These are phyloP conservation scores for Poecile atricapillus DNA, from an alignment of 2,113 vertebrate genomes.

Conservation along the genomic window DNA sequence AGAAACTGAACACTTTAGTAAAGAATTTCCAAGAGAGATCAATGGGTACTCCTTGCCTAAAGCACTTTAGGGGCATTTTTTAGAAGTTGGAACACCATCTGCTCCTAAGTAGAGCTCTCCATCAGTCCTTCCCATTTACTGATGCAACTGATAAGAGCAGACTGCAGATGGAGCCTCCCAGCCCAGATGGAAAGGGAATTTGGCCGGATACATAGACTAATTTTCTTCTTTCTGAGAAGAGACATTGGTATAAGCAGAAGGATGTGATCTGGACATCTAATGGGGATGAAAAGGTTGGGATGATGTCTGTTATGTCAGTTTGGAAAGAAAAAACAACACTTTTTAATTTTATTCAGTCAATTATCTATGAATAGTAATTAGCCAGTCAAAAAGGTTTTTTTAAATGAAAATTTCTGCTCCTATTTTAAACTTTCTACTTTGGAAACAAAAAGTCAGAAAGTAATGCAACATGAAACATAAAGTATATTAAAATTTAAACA, in stretches of 20 bases:
- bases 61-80: conserved; percentile 8
- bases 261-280: neutral
- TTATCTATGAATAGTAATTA: neutral
- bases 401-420: neutral
- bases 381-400: neutral
- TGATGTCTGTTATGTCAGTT: neutral
- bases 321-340: neutral
- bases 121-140: neutral
- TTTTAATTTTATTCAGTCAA: neutral
- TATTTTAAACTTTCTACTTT: neutral
- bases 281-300: neutral
- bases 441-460: neutral
- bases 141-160: neutral
- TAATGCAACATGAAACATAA: neutral
- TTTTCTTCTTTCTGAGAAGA: neutral
- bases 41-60: neutral
- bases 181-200: conserved; percentile 36
- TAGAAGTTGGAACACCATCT: conserved; percentile 38
- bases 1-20: neutral
- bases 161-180: conserved; percentile 52
- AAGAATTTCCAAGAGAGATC: conserved; percentile 4
- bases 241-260: neutral
- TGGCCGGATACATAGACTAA: neutral
- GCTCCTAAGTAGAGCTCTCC: conserved; percentile 12
- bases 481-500: neutral